Base-by-base conservation (phyloP, 2,888 invertebrate species). In the Mimumesa dahlbomi region DNA sequence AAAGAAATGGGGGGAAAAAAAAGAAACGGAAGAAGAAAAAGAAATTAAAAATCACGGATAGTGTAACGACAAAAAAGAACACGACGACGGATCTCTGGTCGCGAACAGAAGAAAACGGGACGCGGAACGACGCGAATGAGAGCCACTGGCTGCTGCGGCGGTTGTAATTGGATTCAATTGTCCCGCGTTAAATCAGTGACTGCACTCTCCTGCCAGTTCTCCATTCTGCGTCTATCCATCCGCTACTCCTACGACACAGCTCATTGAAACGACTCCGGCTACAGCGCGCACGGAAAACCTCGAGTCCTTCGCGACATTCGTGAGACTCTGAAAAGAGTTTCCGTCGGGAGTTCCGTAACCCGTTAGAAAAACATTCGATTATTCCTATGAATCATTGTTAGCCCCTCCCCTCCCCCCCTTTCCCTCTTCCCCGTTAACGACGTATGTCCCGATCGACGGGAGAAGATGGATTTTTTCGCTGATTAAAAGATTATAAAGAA, bases 101-200 rank as follows among this genome's bases (percentile, higher is more conserved):
- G 34, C 40, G 48, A 73, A 62, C 38, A 36, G 54, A 68, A 69
- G 61, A 67, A 16, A 69, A 53, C 62, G 53, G 49, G 71, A 53
- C 66, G 63, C 57, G 63, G 59, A 62, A 63, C 57, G 61, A 57
- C 48, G 21, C 62, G 77, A 77, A 83, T 87, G 87, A 87, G 87
- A 80, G 79, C 80, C 84, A 62, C 83, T 84, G 84, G 68, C 77
- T 62, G 79, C 82, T 79, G 81, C 85, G 84, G 87, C 84, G 82
- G 82, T 87, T 88, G 88, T 89, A 89, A 89, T 89, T 89, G 88
- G 88, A 89, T 89, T 89, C 87, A 87, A 89, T 89, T 89, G 89
- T 89, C 88, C 88, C 87, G 87, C 87, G 87, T 88, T 89, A 88
- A 89, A 88, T 89, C 88, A 88, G 88, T 85, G 86, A 87, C 88